Percentiles rank a stretch among this genome's conserved stretches.
phyloP scores from a whole-genome alignment of 2,113 vertebrate species.

The Eurystomus gularis region DNA sequence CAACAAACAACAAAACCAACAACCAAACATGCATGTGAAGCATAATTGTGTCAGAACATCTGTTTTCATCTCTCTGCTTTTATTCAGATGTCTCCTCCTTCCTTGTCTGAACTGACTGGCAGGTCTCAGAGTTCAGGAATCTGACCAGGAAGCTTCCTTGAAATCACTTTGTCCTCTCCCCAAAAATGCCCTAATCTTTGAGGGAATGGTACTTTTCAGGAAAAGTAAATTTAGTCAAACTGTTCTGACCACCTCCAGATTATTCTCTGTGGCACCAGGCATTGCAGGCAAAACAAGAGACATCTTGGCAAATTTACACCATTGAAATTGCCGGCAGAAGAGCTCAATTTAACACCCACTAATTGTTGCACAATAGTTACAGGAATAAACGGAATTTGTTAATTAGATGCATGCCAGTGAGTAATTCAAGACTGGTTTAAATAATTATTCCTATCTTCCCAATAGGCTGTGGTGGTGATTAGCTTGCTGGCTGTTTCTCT shows the following conservation, averaged over 20 bases:
- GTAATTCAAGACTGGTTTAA: slow-evolving; percentile 62
- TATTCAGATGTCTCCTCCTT: background rate
- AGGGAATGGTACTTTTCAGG: slow-evolving; percentile 13
- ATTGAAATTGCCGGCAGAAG: slow-evolving; percentile 62
- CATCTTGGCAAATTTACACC: slow-evolving; percentile 61
- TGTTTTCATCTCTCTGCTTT: background rate
- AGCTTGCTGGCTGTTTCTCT: slow-evolving; percentile 21
- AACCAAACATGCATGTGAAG: background rate
- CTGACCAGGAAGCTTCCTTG: background rate
- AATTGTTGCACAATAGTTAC: slow-evolving; percentile 71
- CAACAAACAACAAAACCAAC: background rate
- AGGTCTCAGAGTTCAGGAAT: background rate
- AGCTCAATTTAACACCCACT: slow-evolving; percentile 68
- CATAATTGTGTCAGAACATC: slow-evolving; percentile 22
- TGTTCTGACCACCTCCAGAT: slow-evolving; percentile 17
- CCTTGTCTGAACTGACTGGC: slow-evolving; percentile 24
- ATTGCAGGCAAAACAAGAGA: slow-evolving; percentile 35
- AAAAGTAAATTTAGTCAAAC: slow-evolving; percentile 35
- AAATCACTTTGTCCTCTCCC: background rate
- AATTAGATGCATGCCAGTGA: slow-evolving; percentile 67
- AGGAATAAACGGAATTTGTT: slow-evolving; percentile 69
- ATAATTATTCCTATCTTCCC: slow-evolving; percentile 67
- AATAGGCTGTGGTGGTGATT: slow-evolving; percentile 44
- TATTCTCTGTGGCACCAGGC: slow-evolving; percentile 23
- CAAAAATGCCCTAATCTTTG: background rate